Evolutionary conservation across 2,888 invertebrate species (phyloP), one percentile per base, ranked within the genome.

Genomic region (Clistopyga incitator): DNA sequence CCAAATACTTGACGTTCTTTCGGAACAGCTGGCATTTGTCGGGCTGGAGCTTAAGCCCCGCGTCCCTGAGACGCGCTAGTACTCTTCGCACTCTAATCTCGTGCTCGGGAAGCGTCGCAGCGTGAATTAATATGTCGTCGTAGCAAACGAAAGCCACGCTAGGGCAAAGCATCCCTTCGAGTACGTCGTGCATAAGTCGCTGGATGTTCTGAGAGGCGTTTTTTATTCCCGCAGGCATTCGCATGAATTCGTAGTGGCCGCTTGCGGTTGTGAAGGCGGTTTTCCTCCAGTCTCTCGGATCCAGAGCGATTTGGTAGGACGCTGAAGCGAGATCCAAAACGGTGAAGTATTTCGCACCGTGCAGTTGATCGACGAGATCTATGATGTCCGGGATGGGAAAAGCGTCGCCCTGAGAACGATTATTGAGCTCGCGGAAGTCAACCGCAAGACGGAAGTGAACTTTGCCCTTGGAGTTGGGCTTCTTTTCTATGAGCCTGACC

Each of bases 241-340:
- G 64, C 11, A 8, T 34, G 52, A 84, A 84, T 13, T 84, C 84
- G 71, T 84, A 84, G 4, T 3, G 81, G 11, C 84, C 84, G 23
- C 71, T 78, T 13, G 6, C 47, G 6, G 78, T 76, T 15, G 81
- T 61, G 20, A 84, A 81, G 0, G 84, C 81, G 6, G 84, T 81
- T 76, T 78, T 84, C 1, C 20, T 2, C 11, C 78, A 15, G 38
- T 81, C 78, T 3, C 76, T 3, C 3, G 70, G 54, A 23, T 75
- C 59, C 29, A 84, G 18, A 1, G 29, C 20, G 6, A 84, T 76
- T 20, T 84, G 84, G 47, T 84, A 81, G 0, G 75, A 71, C 13
- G 81, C 84, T 23, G 84, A 81, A 0, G 78, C 84, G 0, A 84
- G 71, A 68, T 84, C 84, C 15, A 84, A 18, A 11, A 84, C 84